Conservation (phyloP, 2,113 vertebrate genomes). For the Acanthochromis polyacanthus region DNA sequence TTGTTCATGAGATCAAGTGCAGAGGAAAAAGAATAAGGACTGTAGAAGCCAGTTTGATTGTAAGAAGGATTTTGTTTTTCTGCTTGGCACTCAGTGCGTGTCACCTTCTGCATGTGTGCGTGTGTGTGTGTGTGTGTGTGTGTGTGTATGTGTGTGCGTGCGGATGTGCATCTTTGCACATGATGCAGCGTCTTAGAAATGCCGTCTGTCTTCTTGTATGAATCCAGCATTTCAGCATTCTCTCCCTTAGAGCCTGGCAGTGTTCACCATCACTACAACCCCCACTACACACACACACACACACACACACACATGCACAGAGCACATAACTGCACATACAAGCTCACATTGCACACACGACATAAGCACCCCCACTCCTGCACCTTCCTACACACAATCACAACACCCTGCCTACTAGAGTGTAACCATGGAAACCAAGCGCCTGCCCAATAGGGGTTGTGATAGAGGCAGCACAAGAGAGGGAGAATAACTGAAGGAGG, state of each 20-base stretch:
- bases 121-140: not conserved
- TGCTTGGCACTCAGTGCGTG: constrained; percentile 12
- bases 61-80: constrained; percentile 11
- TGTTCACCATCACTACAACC: constrained; percentile 12
- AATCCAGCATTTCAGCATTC: constrained; percentile 37
- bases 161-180: not conserved
- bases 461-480: constrained; percentile 55
- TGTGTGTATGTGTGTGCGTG: not conserved
- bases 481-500: constrained; percentile 44
- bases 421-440: constrained; percentile 81
- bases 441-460: constrained; percentile 66
- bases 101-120: not conserved
- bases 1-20: constrained; percentile 50
- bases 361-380: constrained; percentile 50
- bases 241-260: constrained; percentile 31
- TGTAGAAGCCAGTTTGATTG: constrained; percentile 32
- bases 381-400: constrained; percentile 57
- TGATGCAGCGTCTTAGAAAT: constrained; percentile 14
- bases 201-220: constrained; percentile 6
- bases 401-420: constrained; percentile 57
- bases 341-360: constrained; percentile 35
- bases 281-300: constrained; percentile 8
- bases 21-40: constrained; percentile 14
- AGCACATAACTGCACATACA: constrained; percentile 29
- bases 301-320: constrained; percentile 13